Percentiles rank a stretch among this genome's conserved stretches.
Evolutionary conservation across 2,888 invertebrate species (phyloP).

Genomic region (Pristionchus arcanus): DNA sequence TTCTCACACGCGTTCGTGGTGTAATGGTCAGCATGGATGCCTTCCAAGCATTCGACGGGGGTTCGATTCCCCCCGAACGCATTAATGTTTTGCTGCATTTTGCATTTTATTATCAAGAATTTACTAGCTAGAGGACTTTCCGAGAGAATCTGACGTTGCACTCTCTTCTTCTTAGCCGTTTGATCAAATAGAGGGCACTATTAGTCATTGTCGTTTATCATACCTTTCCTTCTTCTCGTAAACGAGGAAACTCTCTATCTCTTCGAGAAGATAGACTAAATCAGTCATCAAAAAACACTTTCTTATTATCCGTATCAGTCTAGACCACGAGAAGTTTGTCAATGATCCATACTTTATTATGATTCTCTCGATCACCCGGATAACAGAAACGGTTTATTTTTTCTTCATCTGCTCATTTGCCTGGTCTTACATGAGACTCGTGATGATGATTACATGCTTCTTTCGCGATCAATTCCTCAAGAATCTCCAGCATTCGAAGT

Average conservation of each 20-base stretch:
- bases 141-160: not conserved
- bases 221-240: not conserved
- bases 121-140: not conserved
- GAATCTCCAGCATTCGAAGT: not conserved
- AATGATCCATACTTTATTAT: not conserved
- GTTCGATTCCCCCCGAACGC: conserved; percentile 65
- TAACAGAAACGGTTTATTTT: not conserved
- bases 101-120: not conserved
- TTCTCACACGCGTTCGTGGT: conserved; percentile 59
- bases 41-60: conserved; percentile 67
- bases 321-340: no score
- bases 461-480: not conserved
- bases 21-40: conserved; percentile 67
- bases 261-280: not conserved
- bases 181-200: not conserved
- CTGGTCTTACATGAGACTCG: not conserved
- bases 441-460: not conserved
- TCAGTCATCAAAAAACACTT: not conserved
- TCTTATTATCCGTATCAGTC: not conserved
- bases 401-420: not conserved
- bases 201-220: not conserved
- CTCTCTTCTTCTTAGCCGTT: not conserved
- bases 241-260: not conserved
- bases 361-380: not conserved
- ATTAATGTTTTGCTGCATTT: conserved; percentile 44